Base-by-base conservation (phyloP, 2,888 invertebrate species). In the Unio delphinus region DNA sequence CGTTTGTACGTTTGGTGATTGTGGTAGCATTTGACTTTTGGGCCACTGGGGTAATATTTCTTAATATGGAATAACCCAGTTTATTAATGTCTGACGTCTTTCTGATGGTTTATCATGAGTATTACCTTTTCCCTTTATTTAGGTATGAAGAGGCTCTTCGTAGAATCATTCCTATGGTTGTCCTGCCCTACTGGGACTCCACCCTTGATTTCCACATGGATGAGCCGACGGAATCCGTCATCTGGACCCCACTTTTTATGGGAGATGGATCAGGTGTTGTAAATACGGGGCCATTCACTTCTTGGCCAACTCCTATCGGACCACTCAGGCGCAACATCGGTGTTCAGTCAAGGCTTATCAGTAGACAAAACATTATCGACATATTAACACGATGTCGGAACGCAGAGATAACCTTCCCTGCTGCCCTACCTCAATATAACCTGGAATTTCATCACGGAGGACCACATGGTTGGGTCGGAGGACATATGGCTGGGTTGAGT, bases 131-230 rank as follows among this genome's bases (percentile, higher is more conserved):
- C 54, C 23, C 15, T 72, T 15, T 64, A 7, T 65, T 26, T 68
- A 83, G 85, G 72, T 80, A 80, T 68, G 85, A 85, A 61, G 76
- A 80, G n/a, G 81, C 83, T 3, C 73, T 85, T 18, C 72, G 79
- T 26, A 74, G 78, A 20, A 69, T 78, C 26, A 79, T 80, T 64
- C 79, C 78, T 0, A 61, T 61, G 1, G 79, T 83, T 5, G 75
- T 78, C 23, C 64, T 85, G 11, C 83, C 85, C 11, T 85, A 79
- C 72, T 81, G 82, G 80, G 83, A 85, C 73, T 73, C 73, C 54
- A 76, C 79, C 11, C 69, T 83, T 20, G 83, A 83, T 68, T 45
- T 71, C 20, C 79, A 70, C 54, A 74, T 83, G 61, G 76, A 73
- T 20, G 76, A 80, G 63, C 79, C 83, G 2, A 66, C 72, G 4